These are phyloP conservation scores for Coptodon rendalli DNA, from an alignment of 2,113 vertebrate species.

Conservation along the genomic window DNA sequence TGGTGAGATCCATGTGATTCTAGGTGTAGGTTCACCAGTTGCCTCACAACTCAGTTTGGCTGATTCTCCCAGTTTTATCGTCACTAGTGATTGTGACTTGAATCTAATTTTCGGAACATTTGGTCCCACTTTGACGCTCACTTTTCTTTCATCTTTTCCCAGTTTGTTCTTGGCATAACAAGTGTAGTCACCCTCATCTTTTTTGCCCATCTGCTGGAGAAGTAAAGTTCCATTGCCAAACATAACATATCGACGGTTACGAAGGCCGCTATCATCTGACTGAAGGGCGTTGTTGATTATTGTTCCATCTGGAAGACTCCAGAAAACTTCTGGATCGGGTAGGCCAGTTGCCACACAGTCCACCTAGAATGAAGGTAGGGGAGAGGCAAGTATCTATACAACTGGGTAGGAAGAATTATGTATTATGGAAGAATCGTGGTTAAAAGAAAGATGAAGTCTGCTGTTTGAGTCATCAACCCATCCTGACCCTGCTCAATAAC, in stretches of 20 bases:
- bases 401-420: background rate
- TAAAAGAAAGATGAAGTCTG: background rate
- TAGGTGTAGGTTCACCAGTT: constrained; percentile 62
- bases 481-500: background rate
- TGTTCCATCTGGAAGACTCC: constrained; percentile 77
- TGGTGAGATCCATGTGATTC: constrained; percentile 73
- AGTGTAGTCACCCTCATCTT: constrained; percentile 76
- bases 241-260: constrained; percentile 67
- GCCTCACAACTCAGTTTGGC: constrained; percentile 64
- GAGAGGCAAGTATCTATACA: background rate
- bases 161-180: constrained; percentile 75
- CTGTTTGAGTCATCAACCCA: background rate
- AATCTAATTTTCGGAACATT: constrained; percentile 58
- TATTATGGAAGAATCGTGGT: background rate
- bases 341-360: constrained; percentile 76
- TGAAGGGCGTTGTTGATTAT: constrained; percentile 73
- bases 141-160: constrained; percentile 73
- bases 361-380: constrained; percentile 29
- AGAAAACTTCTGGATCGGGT: constrained; percentile 74
- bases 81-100: constrained; percentile 50
- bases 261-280: constrained; percentile 68
- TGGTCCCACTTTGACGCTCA: constrained; percentile 64
- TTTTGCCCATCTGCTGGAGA: constrained; percentile 71
- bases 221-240: constrained; percentile 76
- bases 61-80: constrained; percentile 50